Evolutionary conservation across 1,140 invertebrate species (phyloP).

Genomic region (Acromyrmex heyeri): DNA sequence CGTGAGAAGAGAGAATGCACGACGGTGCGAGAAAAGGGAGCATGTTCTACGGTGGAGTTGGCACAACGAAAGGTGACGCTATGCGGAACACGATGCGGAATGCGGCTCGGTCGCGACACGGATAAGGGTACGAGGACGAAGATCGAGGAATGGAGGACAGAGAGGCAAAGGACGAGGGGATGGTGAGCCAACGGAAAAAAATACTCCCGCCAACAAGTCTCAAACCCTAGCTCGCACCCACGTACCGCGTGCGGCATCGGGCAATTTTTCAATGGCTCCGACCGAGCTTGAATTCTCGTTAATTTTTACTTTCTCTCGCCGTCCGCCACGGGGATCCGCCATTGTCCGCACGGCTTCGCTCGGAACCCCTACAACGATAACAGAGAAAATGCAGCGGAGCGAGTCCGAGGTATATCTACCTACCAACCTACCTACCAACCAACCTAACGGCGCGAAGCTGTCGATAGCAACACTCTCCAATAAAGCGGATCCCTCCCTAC

Average conservation of each 20-base stretch:
- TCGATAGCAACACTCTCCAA: constrained; percentile 84
- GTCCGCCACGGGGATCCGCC: constrained; percentile 82
- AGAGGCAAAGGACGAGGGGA: not conserved
- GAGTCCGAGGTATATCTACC: constrained; percentile 76
- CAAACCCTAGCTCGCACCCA: constrained; percentile 70
- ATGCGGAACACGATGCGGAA: constrained; percentile 52
- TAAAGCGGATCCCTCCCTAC: constrained; percentile 79
- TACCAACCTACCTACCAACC: constrained; percentile 77
- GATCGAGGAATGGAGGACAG: constrained; percentile 53
- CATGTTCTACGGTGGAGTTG: constrained; percentile 17
- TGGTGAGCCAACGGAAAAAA: constrained; percentile 63
- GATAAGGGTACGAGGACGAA: constrained; percentile 63
- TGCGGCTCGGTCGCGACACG: constrained; percentile 38
- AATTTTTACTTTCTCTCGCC: constrained; percentile 86
- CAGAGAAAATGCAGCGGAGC: constrained; percentile 84
- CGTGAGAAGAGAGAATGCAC: not conserved
- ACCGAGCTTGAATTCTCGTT: constrained; percentile 86
- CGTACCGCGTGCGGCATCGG: constrained; percentile 74
- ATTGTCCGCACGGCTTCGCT: constrained; percentile 83
- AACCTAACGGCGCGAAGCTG: constrained; percentile 79
- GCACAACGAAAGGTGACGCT: constrained; percentile 52
- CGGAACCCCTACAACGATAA: constrained; percentile 83
- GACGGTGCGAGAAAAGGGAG: not conserved
- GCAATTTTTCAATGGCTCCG: constrained; percentile 85
- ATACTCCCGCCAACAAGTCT: constrained; percentile 76